Evolutionary conservation across 2,113 vertebrate species (phyloP).

Genomic region (Lanius collurio): DNA sequence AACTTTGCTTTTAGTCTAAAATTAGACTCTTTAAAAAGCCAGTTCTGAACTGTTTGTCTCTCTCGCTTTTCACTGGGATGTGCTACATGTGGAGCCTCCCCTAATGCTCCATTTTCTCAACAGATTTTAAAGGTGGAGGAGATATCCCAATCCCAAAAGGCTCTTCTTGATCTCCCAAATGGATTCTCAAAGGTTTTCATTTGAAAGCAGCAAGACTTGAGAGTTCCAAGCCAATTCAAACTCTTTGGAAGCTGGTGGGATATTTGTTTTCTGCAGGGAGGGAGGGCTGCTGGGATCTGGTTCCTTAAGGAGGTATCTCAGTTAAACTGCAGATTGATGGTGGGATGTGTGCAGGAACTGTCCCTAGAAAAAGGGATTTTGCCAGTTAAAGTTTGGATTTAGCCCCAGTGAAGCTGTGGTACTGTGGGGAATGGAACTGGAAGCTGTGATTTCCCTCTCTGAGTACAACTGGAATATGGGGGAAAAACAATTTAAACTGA

Average conservation of each 20-base stretch:
- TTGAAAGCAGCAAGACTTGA: background rate
- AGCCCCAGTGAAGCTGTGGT: background rate
- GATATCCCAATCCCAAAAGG: background rate
- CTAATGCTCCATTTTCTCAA: background rate
- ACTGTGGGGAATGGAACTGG: background rate
- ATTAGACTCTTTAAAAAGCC: background rate
- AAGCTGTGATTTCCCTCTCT: background rate
- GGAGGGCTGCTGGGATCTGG: background rate
- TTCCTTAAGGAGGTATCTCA: background rate
- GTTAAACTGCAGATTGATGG: background rate
- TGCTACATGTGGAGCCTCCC: rapidly evolving
- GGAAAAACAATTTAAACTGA: background rate
- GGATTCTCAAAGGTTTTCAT: background rate
- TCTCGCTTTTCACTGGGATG: background rate
- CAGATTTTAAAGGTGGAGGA: background rate
- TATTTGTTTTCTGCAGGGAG: background rate
- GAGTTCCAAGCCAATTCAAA: background rate
- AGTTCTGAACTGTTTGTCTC: background rate
- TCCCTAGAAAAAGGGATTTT: background rate
- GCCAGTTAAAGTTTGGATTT: background rate
- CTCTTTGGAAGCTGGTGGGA: background rate
- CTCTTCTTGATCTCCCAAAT: background rate
- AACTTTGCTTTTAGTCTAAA: background rate
- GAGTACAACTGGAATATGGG: background rate
- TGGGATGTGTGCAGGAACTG: background rate